phyloP scores from a whole-genome alignment of 2,113 vertebrate genomes.

The Galeopterus variegatus region DNA sequence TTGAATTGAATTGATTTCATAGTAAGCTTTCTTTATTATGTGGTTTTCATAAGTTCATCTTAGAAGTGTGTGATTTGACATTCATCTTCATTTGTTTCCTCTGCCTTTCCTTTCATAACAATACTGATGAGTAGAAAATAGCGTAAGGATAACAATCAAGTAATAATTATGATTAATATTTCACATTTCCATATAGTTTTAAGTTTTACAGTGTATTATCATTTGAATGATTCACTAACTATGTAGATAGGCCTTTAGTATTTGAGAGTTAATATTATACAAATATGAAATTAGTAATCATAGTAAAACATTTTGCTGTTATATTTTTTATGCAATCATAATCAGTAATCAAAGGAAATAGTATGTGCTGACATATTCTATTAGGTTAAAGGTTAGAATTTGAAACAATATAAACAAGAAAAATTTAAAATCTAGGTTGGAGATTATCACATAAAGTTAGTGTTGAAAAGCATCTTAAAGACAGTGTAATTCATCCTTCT shows the following conservation, averaged over 20 bases:
- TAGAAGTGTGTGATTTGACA: neutral
- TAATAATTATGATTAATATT: neutral
- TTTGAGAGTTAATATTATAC: neutral
- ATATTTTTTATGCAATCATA: neutral
- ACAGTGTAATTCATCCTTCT: neutral
- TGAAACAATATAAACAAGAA: neutral
- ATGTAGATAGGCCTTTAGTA: neutral
- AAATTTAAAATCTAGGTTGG: neutral
- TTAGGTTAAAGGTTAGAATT: neutral
- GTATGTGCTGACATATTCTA: neutral
- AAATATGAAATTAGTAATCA: neutral
- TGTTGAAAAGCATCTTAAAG: neutral
- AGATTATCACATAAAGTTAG: neutral
- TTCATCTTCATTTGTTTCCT: neutral
- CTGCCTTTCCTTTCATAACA: too few species aligned
- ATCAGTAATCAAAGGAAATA: neutral
- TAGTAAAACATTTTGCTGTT: neutral
- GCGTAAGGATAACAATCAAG: neutral
- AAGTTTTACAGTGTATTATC: neutral
- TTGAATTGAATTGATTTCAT: neutral
- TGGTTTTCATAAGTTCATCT: neutral
- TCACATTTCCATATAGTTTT: neutral
- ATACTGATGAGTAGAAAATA: neutral
- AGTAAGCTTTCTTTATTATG: neutral
- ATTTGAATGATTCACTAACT: neutral